Conservation (phyloP, 1,140 invertebrate genomes). For the Mylabris phalerata region DNA sequence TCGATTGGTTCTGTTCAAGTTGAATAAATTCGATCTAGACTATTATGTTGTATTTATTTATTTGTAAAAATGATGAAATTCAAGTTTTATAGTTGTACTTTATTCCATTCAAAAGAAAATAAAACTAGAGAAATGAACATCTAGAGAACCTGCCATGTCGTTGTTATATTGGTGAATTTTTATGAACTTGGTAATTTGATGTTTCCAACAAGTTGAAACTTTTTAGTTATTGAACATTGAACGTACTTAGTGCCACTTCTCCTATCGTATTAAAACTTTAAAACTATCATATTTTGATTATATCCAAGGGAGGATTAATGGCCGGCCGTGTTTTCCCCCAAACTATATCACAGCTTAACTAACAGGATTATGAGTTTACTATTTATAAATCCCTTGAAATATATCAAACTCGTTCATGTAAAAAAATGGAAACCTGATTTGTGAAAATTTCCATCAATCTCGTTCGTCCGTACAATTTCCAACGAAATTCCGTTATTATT, state of each 20-base stretch:
- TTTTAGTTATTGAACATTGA: slow-evolving; percentile 1
- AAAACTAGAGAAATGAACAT: too few relatives aligned
- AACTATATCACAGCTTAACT: slow-evolving; percentile 13
- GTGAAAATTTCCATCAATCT: too few relatives aligned
- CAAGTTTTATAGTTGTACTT: too few relatives aligned
- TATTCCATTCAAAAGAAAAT: slow-evolving; percentile 3
- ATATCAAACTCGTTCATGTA: too few relatives aligned
- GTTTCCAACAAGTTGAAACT: slow-evolving; percentile 3
- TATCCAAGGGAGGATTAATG: slow-evolving; percentile 17
- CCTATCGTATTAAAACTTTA: slow-evolving; percentile 13
- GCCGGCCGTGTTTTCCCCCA: slow-evolving; percentile 3
- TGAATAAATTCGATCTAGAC: slow-evolving; percentile 39
- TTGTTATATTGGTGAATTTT: slow-evolving; percentile 5
- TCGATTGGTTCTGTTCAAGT: slow-evolving; percentile 36
- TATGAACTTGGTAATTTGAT: slow-evolving; percentile 3
- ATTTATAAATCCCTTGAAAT: slow-evolving; percentile 19
- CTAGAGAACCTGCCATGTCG: background rate
- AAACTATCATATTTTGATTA: slow-evolving; percentile 20
- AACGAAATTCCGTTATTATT: too few relatives aligned
- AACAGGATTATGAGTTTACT: slow-evolving; percentile 26
- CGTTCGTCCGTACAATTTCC: too few relatives aligned
- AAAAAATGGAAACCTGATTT: too few relatives aligned
- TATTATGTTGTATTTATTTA: slow-evolving; percentile 25
- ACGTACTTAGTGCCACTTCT: slow-evolving; percentile 6
- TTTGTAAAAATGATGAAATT: background rate